Conservation (phyloP, 2,797 vertebrate species). For the Brotula barbata region DNA sequence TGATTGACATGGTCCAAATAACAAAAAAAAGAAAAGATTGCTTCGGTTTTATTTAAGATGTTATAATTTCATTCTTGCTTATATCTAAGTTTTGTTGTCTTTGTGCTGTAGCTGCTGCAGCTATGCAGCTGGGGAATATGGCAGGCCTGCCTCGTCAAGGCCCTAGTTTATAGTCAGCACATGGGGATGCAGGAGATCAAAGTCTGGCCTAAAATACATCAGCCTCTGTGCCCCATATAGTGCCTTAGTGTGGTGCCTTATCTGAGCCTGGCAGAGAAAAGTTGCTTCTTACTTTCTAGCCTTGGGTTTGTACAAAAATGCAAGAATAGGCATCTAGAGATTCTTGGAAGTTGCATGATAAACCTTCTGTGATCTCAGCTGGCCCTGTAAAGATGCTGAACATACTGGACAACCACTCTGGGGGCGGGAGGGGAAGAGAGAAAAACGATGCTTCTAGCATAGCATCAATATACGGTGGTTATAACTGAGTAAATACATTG, state of each 20-base stretch:
- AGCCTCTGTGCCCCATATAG: constrained; percentile 4
- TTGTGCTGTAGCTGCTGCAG: background rate
- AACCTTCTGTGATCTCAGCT: background rate
- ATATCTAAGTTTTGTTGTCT: background rate
- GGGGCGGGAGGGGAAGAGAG: too few relatives aligned
- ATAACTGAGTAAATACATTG: too few relatives aligned
- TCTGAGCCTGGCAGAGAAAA: constrained; percentile 19
- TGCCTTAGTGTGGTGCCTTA: constrained; percentile 10
- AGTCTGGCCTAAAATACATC: constrained; percentile 25
- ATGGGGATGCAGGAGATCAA: constrained; percentile 43
- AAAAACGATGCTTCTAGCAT: too few relatives aligned
- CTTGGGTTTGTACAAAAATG: constrained; percentile 6
- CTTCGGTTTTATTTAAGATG: too few relatives aligned
- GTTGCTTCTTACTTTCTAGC: background rate
- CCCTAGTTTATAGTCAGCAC: constrained; percentile 41
- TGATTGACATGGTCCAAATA: too few relatives aligned
- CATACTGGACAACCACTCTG: too few relatives aligned
- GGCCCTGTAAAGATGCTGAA: too few relatives aligned
- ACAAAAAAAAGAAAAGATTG: too few relatives aligned
- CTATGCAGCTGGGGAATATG: constrained; percentile 3
- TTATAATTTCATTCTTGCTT: too few relatives aligned
- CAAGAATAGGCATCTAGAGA: constrained; percentile 1
- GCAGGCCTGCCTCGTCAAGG: constrained; percentile 3
- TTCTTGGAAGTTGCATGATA: background rate
- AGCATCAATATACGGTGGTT: too few relatives aligned